A percentile compares a stretch with the other conserved stretches of the same genome.
phyloP scores from a whole-genome alignment of 1,140 invertebrate species.

The Mya arenaria region DNA sequence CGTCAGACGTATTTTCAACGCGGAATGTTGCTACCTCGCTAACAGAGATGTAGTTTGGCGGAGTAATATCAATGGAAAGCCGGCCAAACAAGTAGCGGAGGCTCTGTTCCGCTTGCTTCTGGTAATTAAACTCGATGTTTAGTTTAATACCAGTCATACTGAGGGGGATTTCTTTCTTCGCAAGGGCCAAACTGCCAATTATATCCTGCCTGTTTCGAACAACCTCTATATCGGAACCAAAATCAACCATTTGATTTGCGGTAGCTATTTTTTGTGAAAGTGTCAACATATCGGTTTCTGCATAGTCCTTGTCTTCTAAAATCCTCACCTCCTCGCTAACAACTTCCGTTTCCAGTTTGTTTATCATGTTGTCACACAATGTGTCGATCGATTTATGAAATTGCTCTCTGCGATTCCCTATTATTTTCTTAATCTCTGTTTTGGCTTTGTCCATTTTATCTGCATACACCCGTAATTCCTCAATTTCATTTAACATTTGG shows the following conservation, averaged over 20 bases:
- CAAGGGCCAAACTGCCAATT: slow-evolving; percentile 2
- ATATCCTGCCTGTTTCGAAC: slow-evolving; percentile 33
- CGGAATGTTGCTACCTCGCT: slow-evolving; percentile 53
- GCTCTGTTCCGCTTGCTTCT: slow-evolving; percentile 43
- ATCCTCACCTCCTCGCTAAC: slow-evolving; percentile 42
- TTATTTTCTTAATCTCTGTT: slow-evolving; percentile 34
- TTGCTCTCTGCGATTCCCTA: slow-evolving; percentile 31
- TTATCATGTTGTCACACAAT: slow-evolving; percentile 41
- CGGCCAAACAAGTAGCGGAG: slow-evolving; percentile 48
- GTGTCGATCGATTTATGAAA: slow-evolving; percentile 56
- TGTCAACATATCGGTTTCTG: slow-evolving; percentile 53
- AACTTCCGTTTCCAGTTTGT: slow-evolving; percentile 50
- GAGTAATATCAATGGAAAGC: slow-evolving; percentile 48
- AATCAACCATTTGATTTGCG: slow-evolving; percentile 62
- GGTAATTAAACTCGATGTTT: slow-evolving; percentile 45
- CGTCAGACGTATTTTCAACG: slow-evolving; percentile 53
- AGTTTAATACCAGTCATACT: slow-evolving; percentile 46
- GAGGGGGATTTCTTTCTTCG: slow-evolving; percentile 45
- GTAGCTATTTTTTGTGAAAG: slow-evolving; percentile 51
- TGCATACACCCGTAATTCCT: slow-evolving; percentile 48
- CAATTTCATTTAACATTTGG: slow-evolving; percentile 43
- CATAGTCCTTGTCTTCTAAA: slow-evolving; percentile 27
- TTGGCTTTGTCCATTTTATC: slow-evolving; percentile 41
- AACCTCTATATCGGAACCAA: slow-evolving; percentile 55
- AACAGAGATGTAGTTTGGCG: slow-evolving; percentile 53